Evolutionary conservation across 2,888 invertebrate species (phyloP).

Genomic region (Lingula anatina): DNA sequence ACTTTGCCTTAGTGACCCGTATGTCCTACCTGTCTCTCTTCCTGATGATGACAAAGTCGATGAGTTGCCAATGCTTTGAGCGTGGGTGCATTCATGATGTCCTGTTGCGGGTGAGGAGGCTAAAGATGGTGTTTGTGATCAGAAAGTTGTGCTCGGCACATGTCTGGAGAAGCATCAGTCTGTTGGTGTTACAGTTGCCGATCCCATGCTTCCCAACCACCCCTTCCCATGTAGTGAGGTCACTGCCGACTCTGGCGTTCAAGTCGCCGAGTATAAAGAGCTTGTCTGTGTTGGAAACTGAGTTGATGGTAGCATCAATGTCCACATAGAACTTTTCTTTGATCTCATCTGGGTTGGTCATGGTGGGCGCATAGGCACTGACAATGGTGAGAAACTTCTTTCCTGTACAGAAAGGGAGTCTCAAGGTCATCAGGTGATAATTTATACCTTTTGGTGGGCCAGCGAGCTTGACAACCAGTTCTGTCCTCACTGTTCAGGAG

Average conservation of each 20-base stretch:
- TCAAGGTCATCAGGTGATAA: conserved; percentile 5
- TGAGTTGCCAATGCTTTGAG: too few species aligned
- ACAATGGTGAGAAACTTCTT: not conserved
- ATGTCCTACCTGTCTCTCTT: too few species aligned
- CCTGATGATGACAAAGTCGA: too few species aligned
- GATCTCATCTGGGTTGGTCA: too few species aligned
- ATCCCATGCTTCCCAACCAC: too few species aligned
- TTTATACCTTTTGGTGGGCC: conserved; percentile 2
- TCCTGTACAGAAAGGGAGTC: conserved; percentile 1
- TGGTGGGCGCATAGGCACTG: not conserved
- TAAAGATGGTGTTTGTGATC: conserved; percentile 4
- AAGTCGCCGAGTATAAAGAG: too few species aligned
- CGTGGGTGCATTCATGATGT: not conserved
- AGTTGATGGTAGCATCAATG: not conserved
- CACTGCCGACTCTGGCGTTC: conserved; percentile 7
- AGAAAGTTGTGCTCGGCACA: not conserved
- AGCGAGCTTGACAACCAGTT: too few species aligned
- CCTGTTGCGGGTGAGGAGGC: not conserved
- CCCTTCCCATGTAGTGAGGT: conserved; percentile 4
- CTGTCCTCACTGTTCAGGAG: too few species aligned
- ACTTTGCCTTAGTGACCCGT: too few species aligned
- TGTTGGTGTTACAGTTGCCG: conserved; percentile 4
- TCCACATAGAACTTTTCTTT: not conserved
- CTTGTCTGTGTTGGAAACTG: not conserved
- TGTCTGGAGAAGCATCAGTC: conserved; percentile 1